phyloP scores from a whole-genome alignment of 2,888 invertebrate species.

The Alsophila aescularia region DNA sequence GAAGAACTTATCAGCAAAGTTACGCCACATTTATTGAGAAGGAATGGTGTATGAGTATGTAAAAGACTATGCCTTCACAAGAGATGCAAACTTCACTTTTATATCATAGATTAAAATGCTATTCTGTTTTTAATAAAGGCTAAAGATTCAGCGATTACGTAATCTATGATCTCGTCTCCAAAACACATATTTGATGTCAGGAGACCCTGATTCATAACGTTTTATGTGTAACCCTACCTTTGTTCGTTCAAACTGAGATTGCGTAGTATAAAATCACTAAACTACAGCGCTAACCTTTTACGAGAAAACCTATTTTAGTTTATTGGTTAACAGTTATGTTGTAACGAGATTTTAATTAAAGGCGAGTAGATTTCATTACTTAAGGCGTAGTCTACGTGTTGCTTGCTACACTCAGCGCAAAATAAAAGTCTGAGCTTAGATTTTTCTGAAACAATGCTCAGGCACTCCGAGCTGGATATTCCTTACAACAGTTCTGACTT shows the following conservation, averaged over 20 bases:
- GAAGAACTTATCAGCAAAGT: slow-evolving; percentile 27
- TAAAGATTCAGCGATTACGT: slow-evolving; percentile 50
- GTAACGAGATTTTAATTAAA: slow-evolving; percentile 69
- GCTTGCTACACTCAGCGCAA: slow-evolving; percentile 53
- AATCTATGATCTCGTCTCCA: slow-evolving; percentile 50
- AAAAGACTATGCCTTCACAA: slow-evolving; percentile 49
- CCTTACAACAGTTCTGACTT: slow-evolving; percentile 81
- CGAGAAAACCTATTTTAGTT: slow-evolving; percentile 58
- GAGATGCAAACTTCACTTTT: slow-evolving; percentile 13
- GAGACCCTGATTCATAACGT: slow-evolving; percentile 59
- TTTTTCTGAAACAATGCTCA: slow-evolving; percentile 77
- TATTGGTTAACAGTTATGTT: slow-evolving; percentile 58
- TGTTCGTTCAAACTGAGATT: slow-evolving; percentile 52
- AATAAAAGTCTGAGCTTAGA: slow-evolving; percentile 72
- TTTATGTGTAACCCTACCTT: slow-evolving; percentile 57
- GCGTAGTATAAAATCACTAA: slow-evolving; percentile 54
- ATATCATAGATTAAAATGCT: slow-evolving; percentile 45
- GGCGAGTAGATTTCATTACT: slow-evolving; percentile 72
- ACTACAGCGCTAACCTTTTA: slow-evolving; percentile 50
- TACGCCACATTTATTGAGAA: slow-evolving; percentile 31
- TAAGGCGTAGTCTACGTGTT: slow-evolving; percentile 71
- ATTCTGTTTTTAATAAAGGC: slow-evolving; percentile 30
- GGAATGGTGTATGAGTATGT: slow-evolving; percentile 41
- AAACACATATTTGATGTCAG: slow-evolving; percentile 53
- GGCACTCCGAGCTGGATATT: slow-evolving; percentile 68